Conservation (phyloP, 2,113 vertebrate species). For the zebrafish (Danio rerio) region GRCz12tu NC_133179.1:23856001-23856500, state of each 20-base stretch:
- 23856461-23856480: neutral
- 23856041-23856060: slow-evolving; percentile 36
- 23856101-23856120: slow-evolving; percentile 7
- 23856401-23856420: neutral
- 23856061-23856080: slow-evolving; percentile 9
- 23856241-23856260: slow-evolving; percentile 58
- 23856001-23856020: slow-evolving; percentile 12
- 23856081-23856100: slow-evolving; percentile 10
- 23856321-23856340: neutral
- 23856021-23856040: slow-evolving; percentile 20
- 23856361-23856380: neutral
- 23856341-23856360: neutral
- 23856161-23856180: slow-evolving; percentile 16
- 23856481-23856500: neutral
- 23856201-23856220: slow-evolving; percentile 42
- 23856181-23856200: slow-evolving; percentile 50
- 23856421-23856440: neutral
- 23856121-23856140: slow-evolving; percentile 5
- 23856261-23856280: slow-evolving; percentile 45
- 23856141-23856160: slow-evolving; percentile 15
- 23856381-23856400: neutral
- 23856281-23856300: neutral
- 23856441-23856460: neutral
- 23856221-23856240: slow-evolving; percentile 53
- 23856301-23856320: neutral